phyloP scores from a whole-genome alignment of 2,113 vertebrate genomes.

The Columba livia region DNA sequence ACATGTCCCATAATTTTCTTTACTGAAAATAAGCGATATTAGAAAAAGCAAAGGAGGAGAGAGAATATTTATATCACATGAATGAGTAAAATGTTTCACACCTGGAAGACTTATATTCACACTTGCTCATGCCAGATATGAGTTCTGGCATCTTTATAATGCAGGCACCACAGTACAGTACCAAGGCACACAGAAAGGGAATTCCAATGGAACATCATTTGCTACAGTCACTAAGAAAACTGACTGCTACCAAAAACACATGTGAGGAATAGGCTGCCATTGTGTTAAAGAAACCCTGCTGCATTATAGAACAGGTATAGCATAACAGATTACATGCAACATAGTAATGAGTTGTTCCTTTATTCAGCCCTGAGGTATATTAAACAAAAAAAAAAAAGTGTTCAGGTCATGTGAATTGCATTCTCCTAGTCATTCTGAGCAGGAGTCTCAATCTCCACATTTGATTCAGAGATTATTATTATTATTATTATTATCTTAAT shows the following conservation, averaged over 20 bases:
- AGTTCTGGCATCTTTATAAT: neutral
- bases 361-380: neutral
- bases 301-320: neutral
- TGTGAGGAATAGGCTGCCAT: neutral
- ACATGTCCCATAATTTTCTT: neutral
- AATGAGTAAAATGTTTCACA: neutral
- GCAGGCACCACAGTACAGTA: neutral
- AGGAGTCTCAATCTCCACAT: neutral
- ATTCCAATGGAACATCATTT: neutral
- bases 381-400: neutral
- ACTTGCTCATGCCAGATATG: neutral
- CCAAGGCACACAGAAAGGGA: neutral
- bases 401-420: accelerated
- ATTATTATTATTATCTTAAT: neutral
- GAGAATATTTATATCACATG: neutral
- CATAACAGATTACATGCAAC: neutral
- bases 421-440: neutral
- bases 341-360: neutral
- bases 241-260: neutral
- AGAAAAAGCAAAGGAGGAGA: neutral
- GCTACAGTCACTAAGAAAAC: neutral
- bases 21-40: neutral
- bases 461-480: neutral
- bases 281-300: neutral
- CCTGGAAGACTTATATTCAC: neutral